Conservation (phyloP, 2,797 vertebrate genomes). For the Mionectes olivaceus region DNA sequence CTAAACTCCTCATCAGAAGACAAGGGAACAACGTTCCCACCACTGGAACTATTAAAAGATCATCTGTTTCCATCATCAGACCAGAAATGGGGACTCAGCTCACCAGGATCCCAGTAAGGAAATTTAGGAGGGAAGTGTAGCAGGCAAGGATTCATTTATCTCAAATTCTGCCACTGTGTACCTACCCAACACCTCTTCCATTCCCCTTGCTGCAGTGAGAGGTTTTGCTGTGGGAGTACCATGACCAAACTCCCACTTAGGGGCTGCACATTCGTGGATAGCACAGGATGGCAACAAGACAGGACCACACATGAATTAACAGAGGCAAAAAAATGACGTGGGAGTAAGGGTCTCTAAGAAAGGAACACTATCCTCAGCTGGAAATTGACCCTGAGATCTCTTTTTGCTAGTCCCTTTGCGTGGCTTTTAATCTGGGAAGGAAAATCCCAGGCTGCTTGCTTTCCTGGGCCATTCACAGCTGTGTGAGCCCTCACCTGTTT, state of each 20-base stretch:
- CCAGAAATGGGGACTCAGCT: background rate
- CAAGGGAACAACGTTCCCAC: conserved; percentile 29
- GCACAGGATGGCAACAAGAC: background rate
- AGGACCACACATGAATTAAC: background rate
- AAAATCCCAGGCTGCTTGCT: background rate
- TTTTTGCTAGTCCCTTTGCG: fast-evolving
- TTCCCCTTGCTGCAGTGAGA: background rate
- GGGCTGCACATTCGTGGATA: background rate
- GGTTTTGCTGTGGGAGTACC: background rate
- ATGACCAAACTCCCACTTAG: background rate
- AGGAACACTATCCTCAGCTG: background rate
- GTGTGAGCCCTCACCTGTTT: background rate
- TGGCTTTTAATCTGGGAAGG: background rate
- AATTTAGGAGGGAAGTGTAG: background rate
- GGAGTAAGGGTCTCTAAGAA: background rate
- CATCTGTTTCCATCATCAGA: conserved; percentile 46
- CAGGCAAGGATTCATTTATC: background rate
- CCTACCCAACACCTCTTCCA: background rate
- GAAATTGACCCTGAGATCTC: background rate
- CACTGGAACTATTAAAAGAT: conserved; percentile 64
- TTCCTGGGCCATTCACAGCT: background rate
- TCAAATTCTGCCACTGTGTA: background rate
- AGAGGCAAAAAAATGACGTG: background rate
- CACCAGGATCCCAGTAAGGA: background rate
- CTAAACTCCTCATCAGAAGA: conserved; percentile 32